These are phyloP conservation scores for Sceloporus tristichus DNA, from an alignment of 2,113 vertebrate species.

Conservation along the genomic window DNA sequence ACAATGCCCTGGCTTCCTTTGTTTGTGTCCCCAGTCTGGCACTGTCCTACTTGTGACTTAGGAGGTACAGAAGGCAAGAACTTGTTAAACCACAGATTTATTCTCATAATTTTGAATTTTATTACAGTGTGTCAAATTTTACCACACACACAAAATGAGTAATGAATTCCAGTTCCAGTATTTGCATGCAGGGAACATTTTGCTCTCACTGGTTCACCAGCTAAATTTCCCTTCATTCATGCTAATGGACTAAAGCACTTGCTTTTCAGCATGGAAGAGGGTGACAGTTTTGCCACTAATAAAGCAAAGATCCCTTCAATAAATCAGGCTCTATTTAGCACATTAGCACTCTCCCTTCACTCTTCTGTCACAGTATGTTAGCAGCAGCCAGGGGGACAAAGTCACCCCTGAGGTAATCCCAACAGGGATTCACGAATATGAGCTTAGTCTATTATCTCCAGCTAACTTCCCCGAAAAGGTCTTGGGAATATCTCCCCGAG, in stretches of 20 bases:
- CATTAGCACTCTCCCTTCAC: constrained; percentile 48
- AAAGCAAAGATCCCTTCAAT: constrained; percentile 51
- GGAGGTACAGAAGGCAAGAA: not conserved
- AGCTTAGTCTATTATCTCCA: constrained; percentile 43
- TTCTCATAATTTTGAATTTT: constrained; percentile 16
- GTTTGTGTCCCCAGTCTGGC: not conserved
- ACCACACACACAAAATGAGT: not conserved
- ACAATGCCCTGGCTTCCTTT: not conserved
- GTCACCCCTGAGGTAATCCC: constrained; percentile 52
- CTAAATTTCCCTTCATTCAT: constrained; percentile 53
- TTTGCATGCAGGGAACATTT: not conserved
- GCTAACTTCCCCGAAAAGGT: constrained; percentile 56
- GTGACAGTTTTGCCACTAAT: constrained; percentile 53
- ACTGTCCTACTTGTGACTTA: not conserved
- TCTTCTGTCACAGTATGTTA: constrained; percentile 63
- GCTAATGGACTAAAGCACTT: constrained; percentile 33
- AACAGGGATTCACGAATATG: constrained; percentile 52
- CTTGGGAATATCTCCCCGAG: constrained; percentile 60
- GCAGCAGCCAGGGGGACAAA: constrained; percentile 44
- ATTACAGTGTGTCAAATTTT: not conserved
- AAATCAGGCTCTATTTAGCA: constrained; percentile 62
- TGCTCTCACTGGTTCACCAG: constrained; percentile 18
- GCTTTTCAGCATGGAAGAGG: constrained; percentile 46
- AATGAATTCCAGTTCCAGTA: constrained; percentile 5
- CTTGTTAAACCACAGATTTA: constrained; percentile 11